Base-by-base conservation (phyloP, 2,113 vertebrate genomes). In the Scomber colias region DNA sequence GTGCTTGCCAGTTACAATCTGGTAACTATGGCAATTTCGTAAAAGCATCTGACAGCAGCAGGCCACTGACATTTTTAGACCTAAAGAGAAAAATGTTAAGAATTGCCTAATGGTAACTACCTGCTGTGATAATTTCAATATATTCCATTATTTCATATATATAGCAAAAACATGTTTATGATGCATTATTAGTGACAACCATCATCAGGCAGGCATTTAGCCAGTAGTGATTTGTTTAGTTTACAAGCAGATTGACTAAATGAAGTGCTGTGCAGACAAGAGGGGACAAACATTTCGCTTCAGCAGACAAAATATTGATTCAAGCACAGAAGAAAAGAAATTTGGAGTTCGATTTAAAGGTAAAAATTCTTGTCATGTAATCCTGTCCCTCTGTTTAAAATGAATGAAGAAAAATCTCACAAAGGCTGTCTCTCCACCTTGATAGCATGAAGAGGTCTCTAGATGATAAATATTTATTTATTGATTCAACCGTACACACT, bases 1-100 rank as follows among this genome's bases (percentile, higher is more conserved):
- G 27, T 55, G 49, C 6, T 71, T 45, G 21, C 65, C 62, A 71
- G 56, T 53, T 68, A 13, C 67, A 62, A 81, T 68, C 44, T 71
- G 74, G 53, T 44, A 81, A 67, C 27, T 35, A 9, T 57, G 79
- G 69, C 17, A 57, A 60, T 71, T 74, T 17, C 49, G 45, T 27
- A 72, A 59, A 71, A 67, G 24, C 57, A n/a, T 73, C 31, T n/a
- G 53, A 51, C 48, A 81, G 68, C 46, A 69, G 65, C 21, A 17
- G 60, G 56, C 61, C 51, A 21, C 35, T 16, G 55, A 21, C 45
- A 54, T 40, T 46, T 27, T 62, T 54, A 45, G 17, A 67, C 27
- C 13, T 55, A 19, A 44, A 0, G 1, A 60, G 3, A 19, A 55
- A 61, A 49, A 61, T 16, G 54, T 40, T 11, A 45, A 49, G 51